Evolutionary conservation across 2,888 invertebrate genomes (phyloP).

Genomic region (Acanthococcus lagerstroemiae): DNA sequence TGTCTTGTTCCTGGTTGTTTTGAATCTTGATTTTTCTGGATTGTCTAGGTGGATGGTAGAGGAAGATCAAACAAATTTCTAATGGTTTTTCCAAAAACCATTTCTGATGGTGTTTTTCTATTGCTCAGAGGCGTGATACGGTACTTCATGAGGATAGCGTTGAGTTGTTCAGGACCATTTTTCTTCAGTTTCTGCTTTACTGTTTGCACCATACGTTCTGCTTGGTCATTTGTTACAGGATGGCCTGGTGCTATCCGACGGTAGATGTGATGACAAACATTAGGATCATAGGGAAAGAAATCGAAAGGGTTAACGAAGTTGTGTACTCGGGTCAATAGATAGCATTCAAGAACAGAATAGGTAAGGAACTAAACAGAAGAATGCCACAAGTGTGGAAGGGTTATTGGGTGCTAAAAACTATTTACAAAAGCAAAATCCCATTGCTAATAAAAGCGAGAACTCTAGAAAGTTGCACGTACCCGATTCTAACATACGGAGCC

Average conservation of each 20-base stretch:
- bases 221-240: constrained; percentile 5
- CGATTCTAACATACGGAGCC: no score
- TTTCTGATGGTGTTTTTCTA: constrained; percentile 33
- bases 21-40: background rate
- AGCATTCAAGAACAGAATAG: no score
- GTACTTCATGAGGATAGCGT: constrained; percentile 32
- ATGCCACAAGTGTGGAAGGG: no score
- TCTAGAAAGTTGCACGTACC: no score
- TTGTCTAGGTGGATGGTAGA: background rate
- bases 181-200: constrained; percentile 7
- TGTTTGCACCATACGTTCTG: background rate
- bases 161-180: constrained; percentile 27
- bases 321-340: no score
- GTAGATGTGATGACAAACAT: no score
- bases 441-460: no score
- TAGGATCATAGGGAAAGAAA: no score
- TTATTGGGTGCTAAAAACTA: no score
- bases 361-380: no score
- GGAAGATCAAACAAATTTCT: constrained; percentile 7
- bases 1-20: background rate
- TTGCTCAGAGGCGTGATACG: constrained; percentile 32
- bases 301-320: no score
- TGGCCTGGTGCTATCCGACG: background rate
- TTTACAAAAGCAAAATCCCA: no score
- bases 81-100: constrained; percentile 32